Evolutionary conservation across 2,888 invertebrate species (phyloP).

Genomic region (Mesodorylaimus sp.): DNA sequence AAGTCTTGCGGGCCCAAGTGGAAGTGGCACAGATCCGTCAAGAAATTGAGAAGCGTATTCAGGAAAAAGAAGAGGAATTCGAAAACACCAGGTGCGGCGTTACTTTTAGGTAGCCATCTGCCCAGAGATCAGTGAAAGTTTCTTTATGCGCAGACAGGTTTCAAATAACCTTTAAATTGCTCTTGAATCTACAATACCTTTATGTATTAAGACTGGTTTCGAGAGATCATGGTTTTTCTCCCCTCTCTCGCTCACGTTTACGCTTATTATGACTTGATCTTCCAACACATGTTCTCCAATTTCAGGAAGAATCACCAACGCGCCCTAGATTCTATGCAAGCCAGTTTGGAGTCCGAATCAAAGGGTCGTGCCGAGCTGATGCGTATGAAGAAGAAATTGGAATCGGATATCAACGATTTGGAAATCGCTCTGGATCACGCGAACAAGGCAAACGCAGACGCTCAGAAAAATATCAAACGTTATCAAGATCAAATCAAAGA

Average conservation of each 20-base stretch:
- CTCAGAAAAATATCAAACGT: constrained; percentile 89
- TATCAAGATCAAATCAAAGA: constrained; percentile 35
- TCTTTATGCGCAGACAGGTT: too few relatives aligned
- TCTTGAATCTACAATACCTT: too few relatives aligned
- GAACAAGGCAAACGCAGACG: constrained; percentile 51
- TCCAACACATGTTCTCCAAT: too few relatives aligned
- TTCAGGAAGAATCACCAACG: constrained; percentile 99
- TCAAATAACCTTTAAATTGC: too few relatives aligned
- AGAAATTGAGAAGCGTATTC: constrained; percentile 96
- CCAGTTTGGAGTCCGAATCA: constrained; percentile 92
- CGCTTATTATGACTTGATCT: too few relatives aligned
- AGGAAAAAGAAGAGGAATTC: constrained; percentile 99
- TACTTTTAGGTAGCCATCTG: too few relatives aligned
- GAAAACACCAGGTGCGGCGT: constrained; percentile 65
- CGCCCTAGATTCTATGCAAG: constrained; percentile 97
- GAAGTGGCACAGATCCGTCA: constrained; percentile 94
- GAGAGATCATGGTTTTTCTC: too few relatives aligned
- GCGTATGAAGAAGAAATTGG: constrained; percentile 99
- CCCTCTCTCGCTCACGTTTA: too few relatives aligned
- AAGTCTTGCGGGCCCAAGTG: constrained; percentile 65
- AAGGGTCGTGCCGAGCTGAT: constrained; percentile 98
- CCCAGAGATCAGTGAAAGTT: too few relatives aligned
- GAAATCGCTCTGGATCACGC: constrained; percentile 95
- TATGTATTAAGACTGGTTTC: too few relatives aligned
- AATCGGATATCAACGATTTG: constrained; percentile 94